Percentiles rank a stretch among this genome's conserved stretches.
Evolutionary conservation across 2,888 invertebrate genomes (phyloP).

Genomic region (Stenolophus ochropezus): DNA sequence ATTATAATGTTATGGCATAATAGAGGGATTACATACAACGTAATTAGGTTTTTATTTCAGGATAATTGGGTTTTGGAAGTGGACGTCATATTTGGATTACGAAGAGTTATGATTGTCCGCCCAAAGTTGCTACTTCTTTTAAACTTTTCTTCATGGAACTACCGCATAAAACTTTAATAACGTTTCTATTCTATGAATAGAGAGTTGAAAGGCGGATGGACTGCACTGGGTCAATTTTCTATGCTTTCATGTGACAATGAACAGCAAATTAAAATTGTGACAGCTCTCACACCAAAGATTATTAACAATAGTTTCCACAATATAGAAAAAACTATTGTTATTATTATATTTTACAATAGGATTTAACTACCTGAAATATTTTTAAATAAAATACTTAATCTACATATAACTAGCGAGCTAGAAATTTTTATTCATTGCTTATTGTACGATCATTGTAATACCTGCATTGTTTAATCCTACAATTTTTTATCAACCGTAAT

Average conservation of each 20-base stretch:
- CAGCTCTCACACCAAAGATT: too few relatives aligned
- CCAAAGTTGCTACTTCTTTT: background rate
- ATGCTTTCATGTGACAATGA: background rate
- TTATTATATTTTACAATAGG: too few relatives aligned
- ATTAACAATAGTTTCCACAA: too few relatives aligned
- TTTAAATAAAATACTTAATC: too few relatives aligned
- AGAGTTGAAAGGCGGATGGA: background rate
- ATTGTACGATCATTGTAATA: too few relatives aligned
- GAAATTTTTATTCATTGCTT: too few relatives aligned
- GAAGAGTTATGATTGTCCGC: conserved; percentile 4
- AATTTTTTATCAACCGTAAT: too few relatives aligned
- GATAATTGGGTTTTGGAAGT: conserved; percentile 28
- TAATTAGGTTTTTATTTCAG: conserved; percentile 38
- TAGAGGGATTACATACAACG: background rate
- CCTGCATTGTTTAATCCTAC: too few relatives aligned
- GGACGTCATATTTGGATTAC: conserved; percentile 17
- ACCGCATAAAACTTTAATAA: background rate
- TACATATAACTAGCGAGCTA: too few relatives aligned
- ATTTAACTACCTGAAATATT: too few relatives aligned
- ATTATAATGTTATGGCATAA: conserved; percentile 16
- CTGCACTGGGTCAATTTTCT: background rate
- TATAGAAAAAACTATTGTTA: too few relatives aligned
- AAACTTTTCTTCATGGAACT: background rate
- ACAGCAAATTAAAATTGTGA: too few relatives aligned
- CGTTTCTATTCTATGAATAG: background rate